Evolutionary conservation across 2,888 invertebrate species (phyloP).

Genomic region (Callyntrura guangdongensis): DNA sequence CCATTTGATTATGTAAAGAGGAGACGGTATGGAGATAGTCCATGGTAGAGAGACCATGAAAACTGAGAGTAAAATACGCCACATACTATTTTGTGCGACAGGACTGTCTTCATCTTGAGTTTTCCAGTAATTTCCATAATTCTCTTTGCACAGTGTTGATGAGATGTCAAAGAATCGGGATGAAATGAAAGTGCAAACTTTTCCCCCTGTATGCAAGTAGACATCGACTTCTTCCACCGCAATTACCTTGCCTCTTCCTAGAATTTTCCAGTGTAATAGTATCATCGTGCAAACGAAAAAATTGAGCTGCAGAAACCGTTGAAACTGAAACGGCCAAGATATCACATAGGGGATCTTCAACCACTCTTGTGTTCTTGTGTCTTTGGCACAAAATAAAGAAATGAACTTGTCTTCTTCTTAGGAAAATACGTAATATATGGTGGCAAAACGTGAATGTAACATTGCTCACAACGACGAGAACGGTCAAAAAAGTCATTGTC

Average conservation of each 20-base stretch:
- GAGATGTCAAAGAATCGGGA: slow-evolving; percentile 73
- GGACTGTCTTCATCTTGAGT: slow-evolving; percentile 39
- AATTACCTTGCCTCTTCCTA: slow-evolving; percentile 18
- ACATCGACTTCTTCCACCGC: slow-evolving; percentile 5
- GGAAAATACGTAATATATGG: background rate
- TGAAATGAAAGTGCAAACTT: slow-evolving; percentile 73
- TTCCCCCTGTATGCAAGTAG: background rate
- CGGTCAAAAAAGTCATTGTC: slow-evolving; percentile 66
- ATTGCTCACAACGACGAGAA: background rate
- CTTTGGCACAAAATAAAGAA: background rate
- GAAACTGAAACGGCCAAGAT: slow-evolving; percentile 15
- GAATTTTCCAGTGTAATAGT: background rate
- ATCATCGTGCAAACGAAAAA: background rate
- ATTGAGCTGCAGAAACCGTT: background rate
- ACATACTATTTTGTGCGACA: background rate
- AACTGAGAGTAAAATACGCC: slow-evolving; percentile 17
- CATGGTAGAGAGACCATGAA: background rate
- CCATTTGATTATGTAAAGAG: slow-evolving; percentile 65
- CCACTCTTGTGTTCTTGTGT: background rate
- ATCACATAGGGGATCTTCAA: background rate
- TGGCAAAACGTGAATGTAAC: slow-evolving; percentile 30
- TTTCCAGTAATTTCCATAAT: slow-evolving; percentile 70
- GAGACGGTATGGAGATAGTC: background rate
- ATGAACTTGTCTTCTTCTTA: background rate
- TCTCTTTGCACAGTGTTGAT: slow-evolving; percentile 74